A percentile compares a stretch with the other conserved stretches of the same genome.
phyloP scores from a whole-genome alignment of 2,797 vertebrate genomes.

The Micrastur ruficollis region DNA sequence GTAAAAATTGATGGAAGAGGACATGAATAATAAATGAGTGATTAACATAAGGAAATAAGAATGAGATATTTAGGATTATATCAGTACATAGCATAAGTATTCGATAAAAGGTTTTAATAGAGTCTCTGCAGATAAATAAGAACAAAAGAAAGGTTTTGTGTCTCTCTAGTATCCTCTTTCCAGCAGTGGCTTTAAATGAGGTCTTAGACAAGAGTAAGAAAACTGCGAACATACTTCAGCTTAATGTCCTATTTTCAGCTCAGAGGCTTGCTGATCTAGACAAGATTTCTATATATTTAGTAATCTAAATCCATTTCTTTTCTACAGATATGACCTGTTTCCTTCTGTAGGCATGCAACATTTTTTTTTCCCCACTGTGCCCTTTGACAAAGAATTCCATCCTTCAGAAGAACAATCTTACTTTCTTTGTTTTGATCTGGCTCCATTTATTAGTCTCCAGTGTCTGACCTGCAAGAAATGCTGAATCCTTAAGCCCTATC shows the following conservation, averaged over 20 bases:
- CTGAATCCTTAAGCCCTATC: not conserved
- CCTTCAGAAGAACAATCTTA: not conserved
- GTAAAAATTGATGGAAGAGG: not conserved
- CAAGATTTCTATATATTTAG: not conserved
- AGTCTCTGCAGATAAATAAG: not conserved
- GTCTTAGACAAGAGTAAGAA: not conserved
- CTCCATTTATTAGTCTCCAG: not conserved
- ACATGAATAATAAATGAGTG: slow-evolving; percentile 28
- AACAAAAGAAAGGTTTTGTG: not conserved
- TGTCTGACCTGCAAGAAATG: not conserved
- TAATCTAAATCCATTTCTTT: not conserved
- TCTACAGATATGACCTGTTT: not conserved
- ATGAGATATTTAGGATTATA: not conserved
- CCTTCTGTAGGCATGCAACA: not conserved
- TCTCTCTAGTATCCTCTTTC: not conserved
- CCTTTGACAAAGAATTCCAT: not conserved
- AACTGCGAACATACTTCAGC: not conserved
- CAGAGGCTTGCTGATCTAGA: not conserved
- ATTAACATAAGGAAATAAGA: not conserved
- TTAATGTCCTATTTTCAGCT: not conserved
- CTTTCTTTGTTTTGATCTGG: not conserved
- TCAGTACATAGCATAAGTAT: not conserved
- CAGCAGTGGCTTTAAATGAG: not conserved
- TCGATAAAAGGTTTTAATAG: not conserved
- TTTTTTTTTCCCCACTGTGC: not conserved